A percentile compares a stretch with the other conserved stretches of the same genome.
Evolutionary conservation across 2,797 vertebrate species (phyloP).

Genomic region (Thunnus albacares): DNA sequence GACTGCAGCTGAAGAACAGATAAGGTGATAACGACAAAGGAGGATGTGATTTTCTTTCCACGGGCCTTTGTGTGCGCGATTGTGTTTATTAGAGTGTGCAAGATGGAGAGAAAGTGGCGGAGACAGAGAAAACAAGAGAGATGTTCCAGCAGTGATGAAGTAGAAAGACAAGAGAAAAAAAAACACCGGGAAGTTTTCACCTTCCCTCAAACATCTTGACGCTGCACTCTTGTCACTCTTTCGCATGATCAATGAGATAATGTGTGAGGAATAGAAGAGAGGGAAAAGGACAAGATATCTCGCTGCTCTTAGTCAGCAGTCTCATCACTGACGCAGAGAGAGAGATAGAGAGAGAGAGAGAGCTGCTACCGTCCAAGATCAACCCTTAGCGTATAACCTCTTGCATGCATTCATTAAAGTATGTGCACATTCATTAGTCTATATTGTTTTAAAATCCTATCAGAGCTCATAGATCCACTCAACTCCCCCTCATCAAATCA

Average conservation of each 20-base stretch:
- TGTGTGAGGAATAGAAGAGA: slow-evolving; percentile 44
- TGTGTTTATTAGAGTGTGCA: slow-evolving; percentile 33
- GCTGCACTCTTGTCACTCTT: slow-evolving; percentile 47
- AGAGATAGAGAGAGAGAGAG: slow-evolving; percentile 2
- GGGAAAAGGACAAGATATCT: slow-evolving; percentile 15
- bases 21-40: slow-evolving; percentile 67
- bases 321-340: neutral
- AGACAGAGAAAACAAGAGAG: slow-evolving; percentile 16
- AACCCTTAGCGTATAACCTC: slow-evolving; percentile 14
- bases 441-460: slow-evolving; percentile 67
- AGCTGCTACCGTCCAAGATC: slow-evolving; percentile 1
- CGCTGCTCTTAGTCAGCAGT: slow-evolving; percentile 14
- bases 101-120: slow-evolving; percentile 27
- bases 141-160: slow-evolving; percentile 12
- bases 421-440: slow-evolving; percentile 59
- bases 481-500: slow-evolving; percentile 66
- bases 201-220: slow-evolving; percentile 32
- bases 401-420: slow-evolving; percentile 30
- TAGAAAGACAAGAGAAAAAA: neutral
- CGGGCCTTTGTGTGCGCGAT: slow-evolving; percentile 12
- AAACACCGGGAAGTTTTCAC: slow-evolving; percentile 41
- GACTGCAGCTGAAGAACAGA: slow-evolving; percentile 52
- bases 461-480: slow-evolving; percentile 34
- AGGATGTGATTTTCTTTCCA: slow-evolving; percentile 54
- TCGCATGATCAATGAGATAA: slow-evolving; percentile 31